A percentile compares a stretch with the other conserved stretches of the same genome.
Conservation (phyloP, 1,140 invertebrate species). For the Aricia agestis region DNA sequence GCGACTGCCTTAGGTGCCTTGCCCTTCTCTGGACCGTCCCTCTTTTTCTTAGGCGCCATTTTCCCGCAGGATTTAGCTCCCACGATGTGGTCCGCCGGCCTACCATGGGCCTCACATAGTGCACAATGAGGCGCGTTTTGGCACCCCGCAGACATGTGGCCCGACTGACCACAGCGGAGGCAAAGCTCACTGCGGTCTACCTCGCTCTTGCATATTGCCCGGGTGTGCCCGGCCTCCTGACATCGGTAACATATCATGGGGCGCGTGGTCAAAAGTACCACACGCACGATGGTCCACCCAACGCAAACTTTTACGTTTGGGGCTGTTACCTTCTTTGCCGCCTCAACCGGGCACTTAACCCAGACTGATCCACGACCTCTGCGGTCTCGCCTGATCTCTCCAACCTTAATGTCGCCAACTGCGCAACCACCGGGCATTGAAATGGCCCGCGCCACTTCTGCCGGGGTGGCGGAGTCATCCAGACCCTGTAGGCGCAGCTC, state of each 20-base stretch:
- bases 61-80: too few relatives aligned
- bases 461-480: conserved; percentile 15
- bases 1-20: too few relatives aligned
- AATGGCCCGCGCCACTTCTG: conserved; percentile 2
- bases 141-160: conserved; percentile 18
- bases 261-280: not conserved
- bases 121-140: too few relatives aligned
- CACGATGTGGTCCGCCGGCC: too few relatives aligned
- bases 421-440: not conserved
- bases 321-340: not conserved
- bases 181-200: conserved; percentile 16
- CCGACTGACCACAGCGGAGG: conserved; percentile 22
- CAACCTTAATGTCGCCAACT: not conserved
- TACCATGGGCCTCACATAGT: too few relatives aligned
- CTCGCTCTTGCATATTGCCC: not conserved
- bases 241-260: conserved; percentile 11
- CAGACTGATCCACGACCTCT: not conserved
- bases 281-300: not conserved
- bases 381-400: not conserved
- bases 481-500: conserved; percentile 15
- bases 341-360: conserved; percentile 15
- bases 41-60: too few relatives aligned
- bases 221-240: conserved; percentile 5
- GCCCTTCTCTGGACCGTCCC: too few relatives aligned
- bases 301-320: not conserved